These are phyloP conservation scores for Xestobium rufovillosum DNA, from an alignment of 2,888 invertebrate species.

Conservation along the genomic window DNA sequence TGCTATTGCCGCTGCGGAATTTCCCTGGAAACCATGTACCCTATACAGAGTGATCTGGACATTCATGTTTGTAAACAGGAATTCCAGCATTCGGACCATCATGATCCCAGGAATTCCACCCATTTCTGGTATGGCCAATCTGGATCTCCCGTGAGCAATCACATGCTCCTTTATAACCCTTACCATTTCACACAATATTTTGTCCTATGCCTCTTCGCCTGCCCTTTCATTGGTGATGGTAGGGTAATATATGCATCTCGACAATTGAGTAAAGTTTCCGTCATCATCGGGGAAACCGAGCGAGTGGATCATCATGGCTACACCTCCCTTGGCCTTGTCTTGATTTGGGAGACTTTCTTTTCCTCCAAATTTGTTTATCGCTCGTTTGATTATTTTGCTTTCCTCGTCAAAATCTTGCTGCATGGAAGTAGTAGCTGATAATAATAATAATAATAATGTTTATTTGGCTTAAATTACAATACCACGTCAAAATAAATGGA, in stretches of 20 bases:
- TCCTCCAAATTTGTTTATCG: conserved; percentile 15
- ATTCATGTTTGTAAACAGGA: conserved; percentile 10
- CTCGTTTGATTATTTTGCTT: conserved; percentile 6
- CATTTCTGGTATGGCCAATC: conserved; percentile 14
- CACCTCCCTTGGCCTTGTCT: conserved; percentile 15
- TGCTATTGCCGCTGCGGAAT: too few species aligned
- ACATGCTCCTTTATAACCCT: conserved; percentile 9
- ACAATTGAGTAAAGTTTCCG: conserved; percentile 15
- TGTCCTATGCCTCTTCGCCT: conserved; percentile 3
- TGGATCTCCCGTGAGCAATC: conserved; percentile 3
- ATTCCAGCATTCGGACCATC: conserved; percentile 12
- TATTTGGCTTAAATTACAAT: too few species aligned
- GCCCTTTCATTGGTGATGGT: conserved; percentile 4
- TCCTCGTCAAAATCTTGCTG: conserved; percentile 10
- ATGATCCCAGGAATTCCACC: conserved; percentile 9
- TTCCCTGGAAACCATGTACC: too few species aligned
- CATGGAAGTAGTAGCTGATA: conserved; percentile 17
- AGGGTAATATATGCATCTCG: conserved; percentile 16
- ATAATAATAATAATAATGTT: too few species aligned
- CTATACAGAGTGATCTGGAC: conserved; percentile 8
- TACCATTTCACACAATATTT: conserved; percentile 5
- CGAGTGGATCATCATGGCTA: conserved; percentile 18
- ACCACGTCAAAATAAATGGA: too few species aligned
- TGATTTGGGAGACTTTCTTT: conserved; percentile 12
- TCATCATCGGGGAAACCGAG: conserved; percentile 20